These are phyloP conservation scores for Neosalanx taihuensis DNA, from an alignment of 2,797 vertebrate species.

Conservation along the genomic window DNA sequence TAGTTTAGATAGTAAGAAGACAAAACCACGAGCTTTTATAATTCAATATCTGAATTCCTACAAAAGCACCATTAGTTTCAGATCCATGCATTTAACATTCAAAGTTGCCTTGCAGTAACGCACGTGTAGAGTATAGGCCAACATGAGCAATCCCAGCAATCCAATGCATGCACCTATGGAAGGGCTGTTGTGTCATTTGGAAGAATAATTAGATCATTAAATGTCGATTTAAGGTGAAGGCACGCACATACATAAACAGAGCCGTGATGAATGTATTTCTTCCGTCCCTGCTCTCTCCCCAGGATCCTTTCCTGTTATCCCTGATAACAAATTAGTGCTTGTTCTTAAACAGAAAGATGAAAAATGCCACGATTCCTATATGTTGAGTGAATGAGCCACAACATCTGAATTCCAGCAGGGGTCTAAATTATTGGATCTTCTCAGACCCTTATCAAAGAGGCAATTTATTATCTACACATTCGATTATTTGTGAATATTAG, in stretches of 20 bases:
- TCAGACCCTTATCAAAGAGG: background rate
- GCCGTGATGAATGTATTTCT: constrained; percentile 17
- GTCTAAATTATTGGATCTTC: background rate
- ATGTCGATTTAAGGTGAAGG: constrained; percentile 27
- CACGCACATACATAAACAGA: constrained; percentile 17
- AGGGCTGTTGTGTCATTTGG: constrained; percentile 17
- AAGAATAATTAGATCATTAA: constrained; percentile 34
- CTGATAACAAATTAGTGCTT: background rate
- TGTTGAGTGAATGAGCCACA: background rate
- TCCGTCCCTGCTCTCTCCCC: background rate
- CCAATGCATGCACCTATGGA: constrained; percentile 22
- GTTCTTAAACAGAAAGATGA: background rate
- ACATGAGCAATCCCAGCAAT: constrained; percentile 4
- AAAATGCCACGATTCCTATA: background rate
- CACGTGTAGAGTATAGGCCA: background rate
- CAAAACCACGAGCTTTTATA: background rate
- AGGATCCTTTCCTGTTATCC: background rate
- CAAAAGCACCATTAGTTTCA: background rate
- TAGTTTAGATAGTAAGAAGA: background rate
- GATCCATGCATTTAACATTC: background rate
- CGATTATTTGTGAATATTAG: background rate
- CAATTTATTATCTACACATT: background rate
- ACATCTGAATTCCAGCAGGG: background rate
- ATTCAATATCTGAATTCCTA: background rate
- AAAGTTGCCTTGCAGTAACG: background rate